Percentiles rank a stretch among this genome's conserved stretches.
Conservation (phyloP, 2,797 vertebrate genomes). For the Neosalanx taihuensis region DNA sequence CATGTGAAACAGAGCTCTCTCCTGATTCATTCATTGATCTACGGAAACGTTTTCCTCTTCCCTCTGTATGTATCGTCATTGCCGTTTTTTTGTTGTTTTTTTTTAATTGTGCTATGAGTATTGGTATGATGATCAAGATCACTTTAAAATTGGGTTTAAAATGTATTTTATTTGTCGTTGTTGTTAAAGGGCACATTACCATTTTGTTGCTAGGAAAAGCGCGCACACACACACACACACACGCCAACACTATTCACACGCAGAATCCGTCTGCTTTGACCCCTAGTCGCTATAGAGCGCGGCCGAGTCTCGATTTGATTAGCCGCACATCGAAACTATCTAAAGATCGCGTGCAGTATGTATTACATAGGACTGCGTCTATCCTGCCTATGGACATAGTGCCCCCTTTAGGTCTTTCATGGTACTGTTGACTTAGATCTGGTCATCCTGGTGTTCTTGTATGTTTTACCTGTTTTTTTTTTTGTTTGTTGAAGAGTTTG, state of each 20-base stretch:
- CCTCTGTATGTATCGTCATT: conserved; percentile 79
- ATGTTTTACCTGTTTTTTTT: not conserved
- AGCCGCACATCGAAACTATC: not conserved
- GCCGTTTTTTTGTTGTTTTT: conserved; percentile 78
- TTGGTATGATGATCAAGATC: conserved; percentile 64
- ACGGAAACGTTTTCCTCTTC: conserved; percentile 54
- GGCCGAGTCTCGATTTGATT: not conserved
- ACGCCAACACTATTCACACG: not conserved
- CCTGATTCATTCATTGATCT: conserved; percentile 55
- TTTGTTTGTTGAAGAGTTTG: conserved; percentile 1
- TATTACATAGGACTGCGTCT: not conserved
- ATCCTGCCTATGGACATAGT: not conserved
- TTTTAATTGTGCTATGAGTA: conserved; percentile 73
- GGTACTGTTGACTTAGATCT: conserved; percentile 53
- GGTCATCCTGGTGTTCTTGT: conserved; percentile 9
- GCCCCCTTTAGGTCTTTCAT: conserved; percentile 50
- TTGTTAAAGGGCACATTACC: conserved; percentile 67
- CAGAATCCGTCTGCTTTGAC: conserved; percentile 11
- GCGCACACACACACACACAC: conserved; percentile 24
- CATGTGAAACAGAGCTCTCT: conserved; percentile 71
- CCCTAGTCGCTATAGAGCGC: not conserved
- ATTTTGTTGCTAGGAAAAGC: conserved; percentile 51
- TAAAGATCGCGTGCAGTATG: not conserved
- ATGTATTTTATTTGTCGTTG: conserved; percentile 50
- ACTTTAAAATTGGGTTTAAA: conserved; percentile 62